These are phyloP conservation scores for Metaphire vulgaris DNA, from an alignment of 1,140 invertebrate species.

Conservation along the genomic window DNA sequence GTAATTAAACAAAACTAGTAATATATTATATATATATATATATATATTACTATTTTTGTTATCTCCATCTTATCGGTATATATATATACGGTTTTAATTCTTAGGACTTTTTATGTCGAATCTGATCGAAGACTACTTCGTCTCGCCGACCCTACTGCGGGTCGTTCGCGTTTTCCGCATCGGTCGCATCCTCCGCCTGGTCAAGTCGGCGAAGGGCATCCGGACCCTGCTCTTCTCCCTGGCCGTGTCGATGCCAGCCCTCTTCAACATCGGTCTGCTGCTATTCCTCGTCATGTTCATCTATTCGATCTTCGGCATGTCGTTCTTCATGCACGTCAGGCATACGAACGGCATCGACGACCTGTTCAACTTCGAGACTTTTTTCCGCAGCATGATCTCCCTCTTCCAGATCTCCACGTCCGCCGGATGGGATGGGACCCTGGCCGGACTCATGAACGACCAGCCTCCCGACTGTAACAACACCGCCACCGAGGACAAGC, in stretches of 20 bases:
- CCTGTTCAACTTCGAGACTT: slow-evolving; percentile 98
- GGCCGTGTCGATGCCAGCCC: slow-evolving; percentile 92
- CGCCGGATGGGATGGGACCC: slow-evolving; percentile 90
- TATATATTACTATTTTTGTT: neutral
- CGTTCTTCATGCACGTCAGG: slow-evolving; percentile 97
- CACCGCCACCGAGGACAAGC: slow-evolving; percentile 53
- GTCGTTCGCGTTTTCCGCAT: slow-evolving; percentile 96
- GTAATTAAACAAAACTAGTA: too few species aligned
- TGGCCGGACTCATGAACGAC: slow-evolving; percentile 91
- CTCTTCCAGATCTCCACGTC: slow-evolving; percentile 98
- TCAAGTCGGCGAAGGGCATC: slow-evolving; percentile 91
- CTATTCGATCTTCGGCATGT: slow-evolving; percentile 98
- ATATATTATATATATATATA: neutral
- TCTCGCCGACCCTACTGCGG: slow-evolving; percentile 90
- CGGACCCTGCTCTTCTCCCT: slow-evolving; percentile 90
- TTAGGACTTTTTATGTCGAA: slow-evolving; percentile 26
- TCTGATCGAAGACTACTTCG: slow-evolving; percentile 57
- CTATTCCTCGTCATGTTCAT: slow-evolving; percentile 98
- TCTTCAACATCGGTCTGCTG: slow-evolving; percentile 96
- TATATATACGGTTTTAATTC: neutral
- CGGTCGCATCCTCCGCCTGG: slow-evolving; percentile 87
- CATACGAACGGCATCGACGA: slow-evolving; percentile 86
- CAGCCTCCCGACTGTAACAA: slow-evolving; percentile 62
- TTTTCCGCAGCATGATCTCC: slow-evolving; percentile 88
- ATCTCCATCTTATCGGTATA: neutral